Base-by-base conservation (phyloP, 2,888 invertebrate genomes). In the Desoria tigrina region DNA sequence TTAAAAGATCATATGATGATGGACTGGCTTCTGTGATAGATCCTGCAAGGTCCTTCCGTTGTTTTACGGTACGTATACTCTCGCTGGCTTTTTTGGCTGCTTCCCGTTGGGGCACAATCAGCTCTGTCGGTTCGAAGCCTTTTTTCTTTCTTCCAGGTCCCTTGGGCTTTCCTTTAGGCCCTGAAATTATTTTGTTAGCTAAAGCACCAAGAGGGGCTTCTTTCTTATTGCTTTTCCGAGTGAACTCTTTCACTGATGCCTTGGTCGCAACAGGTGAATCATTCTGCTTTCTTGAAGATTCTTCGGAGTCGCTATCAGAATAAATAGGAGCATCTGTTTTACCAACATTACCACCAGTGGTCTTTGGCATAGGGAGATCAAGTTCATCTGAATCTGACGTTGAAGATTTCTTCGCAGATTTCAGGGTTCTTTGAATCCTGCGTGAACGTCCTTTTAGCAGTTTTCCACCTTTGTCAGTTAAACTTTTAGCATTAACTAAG, bases 71-170 rank as follows among this genome's bases (percentile, higher is more conserved):
- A 50, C 83, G 88, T 86, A 93, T 88, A 78, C 90, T 92, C 80
- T 93, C 92, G 1, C 90, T 90, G 1, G 93, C 93, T 79, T 92
- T 93, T 79, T 92, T 93, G 27, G 93, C 93, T 28, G 93, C 93
- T 81, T 92, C 90, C 60, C 93, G 83, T 79, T 93, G 93, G 1
- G 93, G 93, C 49, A 93, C 93, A 72, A 93, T 92, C 59, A 92
- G 83, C 81, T 92, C 90, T 1, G 90, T 87, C n/a, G 89, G 87
- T 70, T 75, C 76, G 68, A 76, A 74, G 3, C 66, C 60, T 82
- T 39, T 82, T 82, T 78, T 82, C 82, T 71, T 72, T 53, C 67
- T 81, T 81, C n/a, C 72, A 59, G 61, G 64, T 14, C 60, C 66
- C 54, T 42, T 61, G 11, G 61, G 55, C 76, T 77, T 83, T 42